phyloP scores from a whole-genome alignment of 1,140 invertebrate species.

The Caligus rogercresseyi region DNA sequence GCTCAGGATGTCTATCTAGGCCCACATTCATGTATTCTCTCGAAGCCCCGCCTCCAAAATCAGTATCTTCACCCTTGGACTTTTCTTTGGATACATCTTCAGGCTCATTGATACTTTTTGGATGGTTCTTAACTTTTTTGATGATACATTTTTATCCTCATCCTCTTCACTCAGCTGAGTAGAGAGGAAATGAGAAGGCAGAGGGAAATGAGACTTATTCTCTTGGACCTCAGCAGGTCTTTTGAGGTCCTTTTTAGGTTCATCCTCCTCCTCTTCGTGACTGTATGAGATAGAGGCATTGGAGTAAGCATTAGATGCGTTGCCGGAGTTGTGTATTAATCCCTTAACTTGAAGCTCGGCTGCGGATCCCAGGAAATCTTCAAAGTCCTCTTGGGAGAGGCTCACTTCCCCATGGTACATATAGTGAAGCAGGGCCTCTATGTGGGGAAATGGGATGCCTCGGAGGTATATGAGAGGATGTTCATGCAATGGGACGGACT shows the following conservation, averaged over 20 bases:
- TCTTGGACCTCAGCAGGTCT: too few species aligned
- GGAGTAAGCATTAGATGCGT: neutral
- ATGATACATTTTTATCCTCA: too few species aligned
- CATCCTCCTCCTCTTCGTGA: too few species aligned
- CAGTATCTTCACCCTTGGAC: too few species aligned
- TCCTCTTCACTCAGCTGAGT: neutral
- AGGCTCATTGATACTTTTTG: too few species aligned
- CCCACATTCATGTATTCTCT: too few species aligned
- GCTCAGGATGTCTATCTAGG: too few species aligned
- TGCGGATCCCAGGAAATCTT: conserved; percentile 68
- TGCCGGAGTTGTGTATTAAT: conserved; percentile 29
- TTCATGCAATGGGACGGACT: neutral
- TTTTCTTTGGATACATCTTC: too few species aligned
- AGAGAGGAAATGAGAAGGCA: neutral
- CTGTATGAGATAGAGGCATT: too few species aligned
- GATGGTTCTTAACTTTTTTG: too few species aligned
- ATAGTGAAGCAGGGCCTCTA: conserved; percentile 55
- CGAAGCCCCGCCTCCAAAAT: too few species aligned
- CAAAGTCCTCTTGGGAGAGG: conserved; percentile 69
- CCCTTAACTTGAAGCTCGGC: conserved; percentile 75
- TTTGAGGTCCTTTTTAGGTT: too few species aligned
- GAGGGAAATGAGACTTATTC: neutral
- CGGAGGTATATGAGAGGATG: conserved; percentile 26
- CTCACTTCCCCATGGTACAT: conserved; percentile 89
- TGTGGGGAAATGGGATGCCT: conserved; percentile 51